These are phyloP conservation scores for Helogale parvula DNA, from an alignment of 2,113 vertebrate species.

Conservation along the genomic window DNA sequence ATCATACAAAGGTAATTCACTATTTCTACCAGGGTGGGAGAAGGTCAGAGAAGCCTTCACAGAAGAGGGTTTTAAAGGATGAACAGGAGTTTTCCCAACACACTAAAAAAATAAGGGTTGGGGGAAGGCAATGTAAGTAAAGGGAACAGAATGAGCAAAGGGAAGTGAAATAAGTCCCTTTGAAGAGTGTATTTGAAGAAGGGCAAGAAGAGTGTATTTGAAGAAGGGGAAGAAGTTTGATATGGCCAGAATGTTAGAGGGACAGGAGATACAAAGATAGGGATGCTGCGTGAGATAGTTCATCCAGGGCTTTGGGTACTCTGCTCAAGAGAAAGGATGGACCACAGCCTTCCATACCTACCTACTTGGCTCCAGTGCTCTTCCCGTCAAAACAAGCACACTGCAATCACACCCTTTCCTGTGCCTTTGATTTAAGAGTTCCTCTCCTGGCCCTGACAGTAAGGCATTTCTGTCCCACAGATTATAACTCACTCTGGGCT, in stretches of 20 bases:
- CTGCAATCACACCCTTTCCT: conserved; percentile 74
- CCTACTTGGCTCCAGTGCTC: conserved; percentile 74
- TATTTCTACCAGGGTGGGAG: not conserved
- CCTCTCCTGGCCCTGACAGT: conserved; percentile 95
- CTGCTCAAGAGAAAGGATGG: conserved; percentile 50
- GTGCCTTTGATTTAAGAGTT: conserved; percentile 96
- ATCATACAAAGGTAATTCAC: not conserved
- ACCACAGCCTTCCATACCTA: conserved; percentile 71
- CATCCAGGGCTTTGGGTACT: not conserved
- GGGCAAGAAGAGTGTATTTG: not conserved
- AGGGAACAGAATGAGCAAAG: conserved; percentile 25
- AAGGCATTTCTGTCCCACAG: conserved; percentile 97
- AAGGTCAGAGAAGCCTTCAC: not conserved
- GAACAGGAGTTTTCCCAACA: conserved; percentile 64
- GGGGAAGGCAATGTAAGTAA: not conserved
- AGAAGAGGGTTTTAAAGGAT: conserved; percentile 68
- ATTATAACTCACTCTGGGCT: conserved; percentile 95
- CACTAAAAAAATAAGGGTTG: not conserved
- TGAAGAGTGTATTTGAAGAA: not conserved
- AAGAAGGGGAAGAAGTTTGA: conserved; percentile 50
- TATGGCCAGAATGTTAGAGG: not conserved
- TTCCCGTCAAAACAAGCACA: conserved; percentile 79
- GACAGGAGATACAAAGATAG: not conserved
- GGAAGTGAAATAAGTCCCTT: not conserved
- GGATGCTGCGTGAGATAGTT: not conserved